A percentile compares a stretch with the other conserved stretches of the same genome.
Evolutionary conservation across 2,888 invertebrate species (phyloP).

Genomic region (Chelonus formosanus): DNA sequence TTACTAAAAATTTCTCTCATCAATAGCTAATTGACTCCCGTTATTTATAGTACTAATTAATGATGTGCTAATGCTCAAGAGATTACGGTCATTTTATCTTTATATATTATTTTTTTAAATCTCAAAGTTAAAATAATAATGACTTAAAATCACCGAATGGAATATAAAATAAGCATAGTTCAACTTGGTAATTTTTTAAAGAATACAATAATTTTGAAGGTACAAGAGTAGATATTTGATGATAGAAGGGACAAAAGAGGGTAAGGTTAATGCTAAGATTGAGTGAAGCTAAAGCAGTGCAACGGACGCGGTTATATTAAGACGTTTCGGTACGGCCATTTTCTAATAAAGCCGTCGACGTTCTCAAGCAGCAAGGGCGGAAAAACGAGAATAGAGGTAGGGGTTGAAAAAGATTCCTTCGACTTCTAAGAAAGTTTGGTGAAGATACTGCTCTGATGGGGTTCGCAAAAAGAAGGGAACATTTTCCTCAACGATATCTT

Average conservation of each 20-base stretch:
- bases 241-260: slow-evolving; percentile 1
- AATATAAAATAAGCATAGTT: too few relatives aligned
- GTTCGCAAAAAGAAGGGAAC: slow-evolving; percentile 21
- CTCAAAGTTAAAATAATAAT: too few relatives aligned
- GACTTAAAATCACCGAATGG: too few relatives aligned
- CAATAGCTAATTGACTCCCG: too few relatives aligned
- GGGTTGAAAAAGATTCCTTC: slow-evolving; percentile 59
- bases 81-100: too few relatives aligned
- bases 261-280: slow-evolving; percentile 29
- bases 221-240: too few relatives aligned
- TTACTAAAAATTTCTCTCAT: too few relatives aligned
- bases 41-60: too few relatives aligned
- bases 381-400: slow-evolving; percentile 30
- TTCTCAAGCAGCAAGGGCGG: slow-evolving; percentile 27
- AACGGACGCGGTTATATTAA: slow-evolving; percentile 49
- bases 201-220: too few relatives aligned
- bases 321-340: slow-evolving; percentile 56
- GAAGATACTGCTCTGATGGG: not conserved
- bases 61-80: too few relatives aligned
- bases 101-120: too few relatives aligned
- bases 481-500: slow-evolving; percentile 18
- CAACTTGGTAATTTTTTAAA: too few relatives aligned
- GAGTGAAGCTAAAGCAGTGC: slow-evolving; percentile 36
- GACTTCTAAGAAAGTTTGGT: slow-evolving; percentile 27
- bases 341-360: slow-evolving; percentile 60